Conservation (phyloP, 2,888 invertebrate genomes). For the Metalampra italica region DNA sequence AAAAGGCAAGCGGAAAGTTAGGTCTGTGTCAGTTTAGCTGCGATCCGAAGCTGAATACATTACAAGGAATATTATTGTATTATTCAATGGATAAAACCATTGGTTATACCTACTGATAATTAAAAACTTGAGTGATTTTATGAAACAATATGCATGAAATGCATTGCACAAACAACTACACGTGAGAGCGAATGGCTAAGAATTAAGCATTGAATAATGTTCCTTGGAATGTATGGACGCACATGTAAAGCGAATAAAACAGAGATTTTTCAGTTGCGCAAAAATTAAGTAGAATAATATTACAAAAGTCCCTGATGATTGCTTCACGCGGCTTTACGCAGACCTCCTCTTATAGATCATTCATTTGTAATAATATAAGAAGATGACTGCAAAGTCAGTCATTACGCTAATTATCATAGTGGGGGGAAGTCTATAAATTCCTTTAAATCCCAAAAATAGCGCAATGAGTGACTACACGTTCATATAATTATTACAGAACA, state of each 20-base stretch:
- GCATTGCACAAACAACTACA: neutral
- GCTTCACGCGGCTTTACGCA: slow-evolving; percentile 30
- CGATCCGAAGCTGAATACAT: slow-evolving; percentile 50
- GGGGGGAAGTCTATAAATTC: slow-evolving; percentile 11
- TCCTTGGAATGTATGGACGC: slow-evolving; percentile 65
- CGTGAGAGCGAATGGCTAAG: slow-evolving; percentile 12
- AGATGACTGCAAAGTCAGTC: slow-evolving; percentile 33
- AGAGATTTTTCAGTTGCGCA: slow-evolving; percentile 28
- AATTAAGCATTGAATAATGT: slow-evolving; percentile 57
- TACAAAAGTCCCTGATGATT: slow-evolving; percentile 30
- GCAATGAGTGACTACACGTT: slow-evolving; percentile 47
- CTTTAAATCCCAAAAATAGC: slow-evolving; percentile 35
- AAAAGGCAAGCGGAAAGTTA: slow-evolving; percentile 73
- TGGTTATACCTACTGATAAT: neutral
- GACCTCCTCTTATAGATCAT: slow-evolving; percentile 11
- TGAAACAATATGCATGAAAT: neutral
- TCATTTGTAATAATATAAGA: slow-evolving; percentile 16
- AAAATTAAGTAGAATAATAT: slow-evolving; percentile 21
- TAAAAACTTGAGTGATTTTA: neutral
- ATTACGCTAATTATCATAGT: slow-evolving; percentile 23
- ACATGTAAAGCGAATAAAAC: slow-evolving; percentile 56
- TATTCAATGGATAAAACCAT: neutral
- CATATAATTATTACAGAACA: slow-evolving; percentile 60
- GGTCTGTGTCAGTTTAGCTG: slow-evolving; percentile 51
- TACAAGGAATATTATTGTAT: slow-evolving; percentile 66